Evolutionary conservation across 2,888 invertebrate genomes (phyloP).

Genomic region (Macrostomum cliftonense): DNA sequence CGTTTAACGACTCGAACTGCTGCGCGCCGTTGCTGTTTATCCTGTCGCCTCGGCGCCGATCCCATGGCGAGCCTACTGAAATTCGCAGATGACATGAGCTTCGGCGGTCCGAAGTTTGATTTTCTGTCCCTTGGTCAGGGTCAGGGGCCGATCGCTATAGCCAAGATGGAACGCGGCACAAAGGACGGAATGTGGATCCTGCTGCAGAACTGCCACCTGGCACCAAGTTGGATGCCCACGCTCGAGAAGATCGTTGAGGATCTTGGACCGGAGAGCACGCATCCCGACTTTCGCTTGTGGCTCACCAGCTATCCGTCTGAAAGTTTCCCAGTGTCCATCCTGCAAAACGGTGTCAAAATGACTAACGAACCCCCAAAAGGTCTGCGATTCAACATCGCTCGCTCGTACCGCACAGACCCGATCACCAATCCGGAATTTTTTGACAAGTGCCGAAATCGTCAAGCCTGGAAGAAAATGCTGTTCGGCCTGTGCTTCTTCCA

Average conservation of each 20-base stretch:
- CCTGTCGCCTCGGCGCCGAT: slow-evolving; percentile 34
- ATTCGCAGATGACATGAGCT: slow-evolving; percentile 36
- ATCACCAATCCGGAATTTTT: slow-evolving; percentile 52
- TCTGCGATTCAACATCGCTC: slow-evolving; percentile 35
- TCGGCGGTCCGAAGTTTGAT: slow-evolving; percentile 38
- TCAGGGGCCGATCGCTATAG: slow-evolving; percentile 36
- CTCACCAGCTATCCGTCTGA: slow-evolving; percentile 35
- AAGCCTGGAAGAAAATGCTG: slow-evolving; percentile 36
- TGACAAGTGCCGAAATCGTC: slow-evolving; percentile 24
- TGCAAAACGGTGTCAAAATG: slow-evolving; percentile 38
- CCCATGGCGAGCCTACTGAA: slow-evolving; percentile 34
- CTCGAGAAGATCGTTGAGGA: slow-evolving; percentile 34
- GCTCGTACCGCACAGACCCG: slow-evolving; percentile 38
- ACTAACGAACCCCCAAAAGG: slow-evolving; percentile 37
- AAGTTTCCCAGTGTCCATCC: slow-evolving; percentile 33
- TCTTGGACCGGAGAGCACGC: slow-evolving; percentile 29
- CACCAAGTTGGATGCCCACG: slow-evolving; percentile 33
- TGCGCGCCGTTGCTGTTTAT: slow-evolving; percentile 35
- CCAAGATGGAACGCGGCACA: slow-evolving; percentile 24
- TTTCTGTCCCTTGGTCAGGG: slow-evolving; percentile 37
- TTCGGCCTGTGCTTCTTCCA: slow-evolving; percentile 42
- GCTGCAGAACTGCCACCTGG: slow-evolving; percentile 36
- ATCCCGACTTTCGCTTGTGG: slow-evolving; percentile 32
- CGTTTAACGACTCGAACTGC: slow-evolving; percentile 29
- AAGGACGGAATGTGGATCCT: slow-evolving; percentile 33